These are phyloP conservation scores for Mycetomoellerius zeteki DNA, from an alignment of 1,140 invertebrate species.

Conservation along the genomic window DNA sequence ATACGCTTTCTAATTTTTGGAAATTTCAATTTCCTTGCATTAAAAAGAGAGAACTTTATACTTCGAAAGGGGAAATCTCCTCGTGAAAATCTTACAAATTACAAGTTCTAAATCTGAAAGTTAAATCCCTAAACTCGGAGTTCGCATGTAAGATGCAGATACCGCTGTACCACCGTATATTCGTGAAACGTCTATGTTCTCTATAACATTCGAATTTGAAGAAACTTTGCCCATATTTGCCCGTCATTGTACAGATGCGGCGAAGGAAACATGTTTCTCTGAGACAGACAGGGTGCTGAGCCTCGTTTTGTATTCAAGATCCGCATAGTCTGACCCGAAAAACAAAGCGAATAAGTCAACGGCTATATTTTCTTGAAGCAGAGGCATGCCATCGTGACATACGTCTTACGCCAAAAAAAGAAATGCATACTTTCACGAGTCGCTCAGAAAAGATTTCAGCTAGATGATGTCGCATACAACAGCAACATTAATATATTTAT, in stretches of 20 bases:
- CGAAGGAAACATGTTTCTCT: slow-evolving; percentile 25
- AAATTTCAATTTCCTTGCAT: neutral
- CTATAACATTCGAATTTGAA: slow-evolving; percentile 34
- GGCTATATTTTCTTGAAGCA: slow-evolving; percentile 38
- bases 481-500: neutral
- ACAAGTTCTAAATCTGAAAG: neutral
- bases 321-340: slow-evolving; percentile 47
- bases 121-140: neutral
- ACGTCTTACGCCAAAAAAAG: slow-evolving; percentile 18
- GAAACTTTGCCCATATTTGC: slow-evolving; percentile 36
- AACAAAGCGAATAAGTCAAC: slow-evolving; percentile 39
- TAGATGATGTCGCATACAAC: neutral
- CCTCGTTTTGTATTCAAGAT: slow-evolving; percentile 60
- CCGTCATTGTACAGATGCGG: slow-evolving; percentile 23
- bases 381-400: neutral
- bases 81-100: neutral
- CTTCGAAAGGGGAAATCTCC: too few relatives aligned
- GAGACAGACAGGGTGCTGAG: slow-evolving; percentile 29
- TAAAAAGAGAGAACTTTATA: neutral
- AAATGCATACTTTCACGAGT: neutral
- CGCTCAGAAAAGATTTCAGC: slow-evolving; percentile 29
- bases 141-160: neutral
- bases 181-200: neutral
- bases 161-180: neutral
- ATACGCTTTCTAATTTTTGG: neutral